Conservation (phyloP, 2,113 vertebrate genomes). For the Nycticryphes semicollaris region DNA sequence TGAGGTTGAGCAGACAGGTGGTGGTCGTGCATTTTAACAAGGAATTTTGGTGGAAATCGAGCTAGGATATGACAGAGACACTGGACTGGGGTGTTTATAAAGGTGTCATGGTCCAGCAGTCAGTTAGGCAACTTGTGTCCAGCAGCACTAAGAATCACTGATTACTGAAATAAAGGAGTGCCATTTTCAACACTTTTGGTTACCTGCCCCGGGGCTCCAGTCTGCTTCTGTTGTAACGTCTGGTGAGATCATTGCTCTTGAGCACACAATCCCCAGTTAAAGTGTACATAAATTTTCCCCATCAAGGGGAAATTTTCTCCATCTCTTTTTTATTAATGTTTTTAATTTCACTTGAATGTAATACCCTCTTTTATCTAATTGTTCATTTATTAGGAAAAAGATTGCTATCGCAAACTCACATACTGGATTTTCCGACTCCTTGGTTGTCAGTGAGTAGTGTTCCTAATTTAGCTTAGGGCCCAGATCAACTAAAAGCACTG, state of each 20-base stretch:
- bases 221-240: background rate
- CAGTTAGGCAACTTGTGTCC: background rate
- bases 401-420: background rate
- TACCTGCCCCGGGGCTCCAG: background rate
- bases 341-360: background rate
- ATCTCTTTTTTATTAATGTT: background rate
- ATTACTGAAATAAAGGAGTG: background rate
- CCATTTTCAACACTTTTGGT: background rate
- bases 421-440: background rate
- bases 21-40: background rate
- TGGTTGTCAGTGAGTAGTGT: background rate
- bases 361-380: background rate
- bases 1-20: background rate
- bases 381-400: slow-evolving; percentile 6
- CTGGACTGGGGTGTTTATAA: background rate
- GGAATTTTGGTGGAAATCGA: background rate
- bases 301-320: background rate
- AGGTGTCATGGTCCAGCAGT: background rate
- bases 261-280: background rate
- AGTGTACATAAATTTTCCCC: background rate
- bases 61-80: background rate
- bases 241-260: background rate
- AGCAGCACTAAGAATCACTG: background rate
- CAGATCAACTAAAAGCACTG: background rate
- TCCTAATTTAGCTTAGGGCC: background rate